phyloP scores from a whole-genome alignment of 2,888 invertebrate genomes.

The Cephalotes varians region DNA sequence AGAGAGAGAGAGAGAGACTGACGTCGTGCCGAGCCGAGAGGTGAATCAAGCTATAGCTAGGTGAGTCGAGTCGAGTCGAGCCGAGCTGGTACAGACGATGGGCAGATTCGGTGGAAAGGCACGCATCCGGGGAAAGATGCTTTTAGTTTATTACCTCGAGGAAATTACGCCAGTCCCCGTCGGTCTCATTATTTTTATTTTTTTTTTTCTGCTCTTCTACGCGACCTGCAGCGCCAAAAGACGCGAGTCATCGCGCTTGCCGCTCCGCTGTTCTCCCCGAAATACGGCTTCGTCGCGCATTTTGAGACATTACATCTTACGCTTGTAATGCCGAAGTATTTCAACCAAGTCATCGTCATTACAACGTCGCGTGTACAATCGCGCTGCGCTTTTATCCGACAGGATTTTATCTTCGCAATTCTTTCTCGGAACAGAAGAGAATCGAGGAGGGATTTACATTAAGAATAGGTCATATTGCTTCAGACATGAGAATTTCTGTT shows the following conservation, averaged over 20 bases:
- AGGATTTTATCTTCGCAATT: slow-evolving; percentile 5
- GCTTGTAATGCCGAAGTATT: background rate
- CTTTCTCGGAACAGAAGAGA: background rate
- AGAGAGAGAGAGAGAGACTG: background rate
- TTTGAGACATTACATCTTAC: slow-evolving; percentile 45
- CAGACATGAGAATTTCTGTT: background rate
- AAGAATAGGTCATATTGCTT: background rate
- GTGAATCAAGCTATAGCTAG: slow-evolving; percentile 17
- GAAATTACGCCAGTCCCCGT: slow-evolving; percentile 71
- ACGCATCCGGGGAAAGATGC: slow-evolving; percentile 69
- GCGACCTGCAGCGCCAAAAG: background rate
- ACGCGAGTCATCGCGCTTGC: slow-evolving; percentile 20
- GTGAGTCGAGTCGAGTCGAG: slow-evolving; percentile 21
- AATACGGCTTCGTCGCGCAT: slow-evolving; percentile 7
- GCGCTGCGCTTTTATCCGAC: background rate
- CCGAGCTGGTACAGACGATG: slow-evolving; percentile 49
- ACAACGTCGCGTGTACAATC: slow-evolving; percentile 7
- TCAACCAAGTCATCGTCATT: slow-evolving; percentile 21
- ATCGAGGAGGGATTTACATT: background rate
- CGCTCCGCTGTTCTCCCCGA: background rate
- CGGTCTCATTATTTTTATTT: slow-evolving; percentile 46
- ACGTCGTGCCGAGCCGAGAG: background rate
- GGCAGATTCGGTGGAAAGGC: slow-evolving; percentile 60
- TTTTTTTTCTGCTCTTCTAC: background rate
- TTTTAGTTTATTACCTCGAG: slow-evolving; percentile 78